These are phyloP conservation scores for Agonopterix arenella DNA, from an alignment of 2,888 invertebrate species.

Conservation along the genomic window DNA sequence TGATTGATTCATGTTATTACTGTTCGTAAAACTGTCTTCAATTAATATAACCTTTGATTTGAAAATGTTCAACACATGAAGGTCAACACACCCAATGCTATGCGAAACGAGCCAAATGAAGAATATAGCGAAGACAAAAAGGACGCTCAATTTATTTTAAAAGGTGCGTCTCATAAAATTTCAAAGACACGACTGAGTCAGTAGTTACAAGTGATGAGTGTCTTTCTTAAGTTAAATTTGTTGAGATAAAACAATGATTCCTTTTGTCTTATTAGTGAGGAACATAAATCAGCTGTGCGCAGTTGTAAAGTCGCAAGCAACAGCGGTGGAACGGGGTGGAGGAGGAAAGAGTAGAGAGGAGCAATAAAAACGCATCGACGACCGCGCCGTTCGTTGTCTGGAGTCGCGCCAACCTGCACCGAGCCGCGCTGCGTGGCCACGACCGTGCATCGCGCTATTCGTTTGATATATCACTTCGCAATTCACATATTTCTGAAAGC, in stretches of 20 bases:
- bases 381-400: background rate
- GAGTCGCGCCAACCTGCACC: no score
- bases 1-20: no score
- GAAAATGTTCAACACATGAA: no score
- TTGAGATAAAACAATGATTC: constrained; percentile 22
- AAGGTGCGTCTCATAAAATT: constrained; percentile 18
- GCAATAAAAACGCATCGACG: background rate
- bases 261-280: constrained; percentile 19
- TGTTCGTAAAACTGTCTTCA: no score
- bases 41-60: no score
- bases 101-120: background rate
- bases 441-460: no score
- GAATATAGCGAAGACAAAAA: background rate
- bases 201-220: background rate
- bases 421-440: no score
- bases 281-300: constrained; percentile 25
- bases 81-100: background rate
- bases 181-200: constrained; percentile 6
- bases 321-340: background rate
- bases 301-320: constrained; percentile 9
- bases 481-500: no score
- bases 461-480: no score
- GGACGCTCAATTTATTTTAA: constrained; percentile 11
- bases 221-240: constrained; percentile 13
- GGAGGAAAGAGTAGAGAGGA: no score